phyloP scores from a whole-genome alignment of 92 coral and sea anemone species.

The Scolanthus callimorphus region DNA sequence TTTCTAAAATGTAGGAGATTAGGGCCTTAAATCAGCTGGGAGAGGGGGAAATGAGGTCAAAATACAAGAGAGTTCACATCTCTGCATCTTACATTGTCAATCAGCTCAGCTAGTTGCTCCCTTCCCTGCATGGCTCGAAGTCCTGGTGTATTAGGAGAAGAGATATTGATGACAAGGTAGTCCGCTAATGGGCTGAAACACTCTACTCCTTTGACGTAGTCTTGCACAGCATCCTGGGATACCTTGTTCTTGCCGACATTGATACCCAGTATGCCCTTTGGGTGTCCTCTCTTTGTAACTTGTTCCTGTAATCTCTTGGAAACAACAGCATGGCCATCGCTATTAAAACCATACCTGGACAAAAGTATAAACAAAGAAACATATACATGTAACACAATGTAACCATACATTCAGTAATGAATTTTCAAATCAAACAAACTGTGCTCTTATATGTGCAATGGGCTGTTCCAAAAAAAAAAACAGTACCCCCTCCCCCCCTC shows the following conservation, averaged over 20 bases:
- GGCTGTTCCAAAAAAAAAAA: no score
- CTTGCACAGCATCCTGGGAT: constrained; percentile 69
- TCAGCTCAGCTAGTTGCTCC: constrained; percentile 63
- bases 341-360: constrained; percentile 96
- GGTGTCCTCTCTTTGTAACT: constrained; percentile 24
- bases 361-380: no score
- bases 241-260: constrained; percentile 95
- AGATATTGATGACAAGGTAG: constrained; percentile 86
- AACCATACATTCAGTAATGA: no score
- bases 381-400: no score
- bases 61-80: no score
- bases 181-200: constrained; percentile 76
- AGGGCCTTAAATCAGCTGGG: no score
- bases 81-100: constrained; percentile 78
- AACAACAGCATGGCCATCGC: constrained; percentile 77
- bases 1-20: no score
- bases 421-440: no score
- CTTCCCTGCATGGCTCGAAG: constrained; percentile 88
- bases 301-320: constrained; percentile 49
- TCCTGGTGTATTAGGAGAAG: constrained; percentile 98
- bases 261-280: constrained; percentile 73
- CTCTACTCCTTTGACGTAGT: constrained; percentile 80
- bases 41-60: no score
- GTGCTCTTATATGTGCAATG: no score
- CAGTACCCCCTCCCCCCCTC: no score